These are phyloP conservation scores for Sarcoramphus papa DNA, from an alignment of 2,797 vertebrate species.

Conservation along the genomic window DNA sequence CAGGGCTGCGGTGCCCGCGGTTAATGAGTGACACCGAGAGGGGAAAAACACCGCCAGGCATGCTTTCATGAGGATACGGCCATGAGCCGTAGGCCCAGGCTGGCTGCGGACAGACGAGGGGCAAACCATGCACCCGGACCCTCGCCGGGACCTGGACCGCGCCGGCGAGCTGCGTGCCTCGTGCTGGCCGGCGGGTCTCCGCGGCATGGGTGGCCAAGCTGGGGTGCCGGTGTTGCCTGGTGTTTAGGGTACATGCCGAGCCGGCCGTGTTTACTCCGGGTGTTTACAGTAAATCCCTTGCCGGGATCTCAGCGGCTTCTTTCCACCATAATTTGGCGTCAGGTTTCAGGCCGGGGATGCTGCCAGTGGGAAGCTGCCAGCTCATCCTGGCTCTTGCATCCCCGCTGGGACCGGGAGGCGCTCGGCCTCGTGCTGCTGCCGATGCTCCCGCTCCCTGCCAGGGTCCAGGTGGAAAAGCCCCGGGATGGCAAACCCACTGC, in stretches of 20 bases:
- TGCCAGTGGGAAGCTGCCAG: neutral
- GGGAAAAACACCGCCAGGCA: rapidly evolving
- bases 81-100: rapidly evolving
- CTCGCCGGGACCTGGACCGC: neutral
- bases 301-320: neutral
- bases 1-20: neutral
- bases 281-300: slow-evolving; percentile 3
- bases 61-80: neutral
- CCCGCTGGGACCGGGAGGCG: rapidly evolving
- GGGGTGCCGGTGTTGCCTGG: neutral
- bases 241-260: neutral
- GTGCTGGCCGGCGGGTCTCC: no score
- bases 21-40: neutral
- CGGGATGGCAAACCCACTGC: rapidly evolving
- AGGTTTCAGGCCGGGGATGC: neutral
- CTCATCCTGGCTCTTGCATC: neutral
- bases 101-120: rapidly evolving
- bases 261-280: neutral
- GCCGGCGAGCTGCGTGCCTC: neutral
- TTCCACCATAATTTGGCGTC: neutral
- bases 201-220: neutral
- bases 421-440: rapidly evolving
- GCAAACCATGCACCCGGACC: rapidly evolving
- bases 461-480: neutral
- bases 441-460: rapidly evolving